Evolutionary conservation across 2,888 invertebrate genomes (phyloP).

Genomic region (Macrophya alboannulata): DNA sequence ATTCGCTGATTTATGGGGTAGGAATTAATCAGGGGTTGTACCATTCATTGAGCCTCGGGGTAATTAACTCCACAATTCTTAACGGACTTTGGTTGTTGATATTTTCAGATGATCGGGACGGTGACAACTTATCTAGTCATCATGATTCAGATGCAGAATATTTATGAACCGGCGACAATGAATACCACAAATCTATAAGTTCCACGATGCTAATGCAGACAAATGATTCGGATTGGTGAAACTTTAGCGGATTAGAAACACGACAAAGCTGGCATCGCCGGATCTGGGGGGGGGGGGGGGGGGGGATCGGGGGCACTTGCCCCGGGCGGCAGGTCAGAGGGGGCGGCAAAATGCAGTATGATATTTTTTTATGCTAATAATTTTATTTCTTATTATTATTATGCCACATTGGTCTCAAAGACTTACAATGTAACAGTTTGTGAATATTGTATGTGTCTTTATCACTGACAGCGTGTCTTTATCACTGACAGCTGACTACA

Average conservation of each 20-base stretch:
- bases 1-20: neutral
- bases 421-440: too few relatives aligned
- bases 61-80: neutral
- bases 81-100: neutral
- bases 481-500: too few relatives aligned
- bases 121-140: constrained; percentile 32
- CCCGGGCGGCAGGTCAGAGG: constrained; percentile 33
- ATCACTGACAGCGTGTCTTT: too few relatives aligned
- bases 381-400: too few relatives aligned
- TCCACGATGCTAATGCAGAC: neutral
- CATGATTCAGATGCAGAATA: constrained; percentile 18
- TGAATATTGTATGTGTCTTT: too few relatives aligned
- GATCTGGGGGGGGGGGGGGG: constrained; percentile 48
- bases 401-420: too few relatives aligned
- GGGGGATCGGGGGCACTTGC: constrained; percentile 24
- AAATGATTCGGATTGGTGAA: neutral
- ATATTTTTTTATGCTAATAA: too few relatives aligned
- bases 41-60: neutral
- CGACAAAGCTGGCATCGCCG: neutral
- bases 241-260: neutral
- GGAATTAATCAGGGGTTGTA: neutral
- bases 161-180: neutral
- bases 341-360: too few relatives aligned
- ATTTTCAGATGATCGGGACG: constrained; percentile 2
- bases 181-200: neutral